Base-by-base conservation (phyloP, 2,888 invertebrate species). In the Heliconius sara region DNA sequence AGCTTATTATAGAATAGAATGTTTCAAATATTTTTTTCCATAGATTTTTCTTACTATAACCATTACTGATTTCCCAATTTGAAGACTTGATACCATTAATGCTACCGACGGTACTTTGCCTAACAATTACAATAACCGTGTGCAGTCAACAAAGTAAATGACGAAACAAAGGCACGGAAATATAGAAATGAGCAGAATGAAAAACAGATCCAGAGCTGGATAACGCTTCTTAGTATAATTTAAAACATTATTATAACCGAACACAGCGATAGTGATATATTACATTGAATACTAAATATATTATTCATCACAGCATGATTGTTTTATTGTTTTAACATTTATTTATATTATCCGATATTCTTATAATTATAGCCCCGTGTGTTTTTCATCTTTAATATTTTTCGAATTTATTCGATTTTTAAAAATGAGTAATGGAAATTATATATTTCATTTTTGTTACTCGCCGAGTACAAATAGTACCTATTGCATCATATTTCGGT, bases 91-190 rank as follows among this genome's bases (percentile, higher is more conserved):
- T 75, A 75, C 43, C 19, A 75, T 65, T 65, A 65, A n/a, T n/a
- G n/a, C 25, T 57, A 43, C 60, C 6, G 39, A 39, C 19, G 19
- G 43, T 65, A 43, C 43, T 10, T 75, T 39, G 19, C 3, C 19
- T 65, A 65, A 65, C 43, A 39, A 27, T 75, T 47, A 65, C 6
- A 19, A 66, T 47, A 65, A 39, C 60, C 34, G 25, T 13, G 52
- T 39, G 65, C 63, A 80, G 43, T 47, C 43, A 83, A 78, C 82
- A 81, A 84, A 81, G 78, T 82, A 79, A 80, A 81, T 68, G 74
- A 77, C 77, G 80, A 89, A 91, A 90, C 85, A 85, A 87, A 90
- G 89, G 93, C 93, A 93, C 93, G 93, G 93, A 91, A 88, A 90
- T 84, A 90, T 86, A 88, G 86, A 92, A 90, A 90, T 93, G 93